Percentiles rank a stretch among this genome's conserved stretches.
Evolutionary conservation across 2,797 vertebrate species (phyloP).

Genomic region (Acanthurus leucopareius): DNA sequence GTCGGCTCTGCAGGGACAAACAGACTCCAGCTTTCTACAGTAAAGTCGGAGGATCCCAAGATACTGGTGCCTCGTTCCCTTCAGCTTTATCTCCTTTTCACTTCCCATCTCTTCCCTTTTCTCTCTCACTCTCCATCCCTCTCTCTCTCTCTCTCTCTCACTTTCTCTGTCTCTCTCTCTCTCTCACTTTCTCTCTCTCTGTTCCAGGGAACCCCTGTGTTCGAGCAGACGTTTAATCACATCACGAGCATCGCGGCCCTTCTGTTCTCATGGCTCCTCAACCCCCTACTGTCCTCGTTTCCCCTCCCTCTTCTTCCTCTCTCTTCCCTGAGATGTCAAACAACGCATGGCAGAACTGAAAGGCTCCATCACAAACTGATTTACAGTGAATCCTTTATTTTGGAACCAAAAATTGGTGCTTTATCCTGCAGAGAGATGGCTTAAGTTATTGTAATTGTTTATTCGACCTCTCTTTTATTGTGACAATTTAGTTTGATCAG

Average conservation of each 20-base stretch:
- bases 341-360: not conserved
- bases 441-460: not conserved
- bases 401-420: not conserved
- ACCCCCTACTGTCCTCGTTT: constrained; percentile 32
- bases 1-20: not conserved
- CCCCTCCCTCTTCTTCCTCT: constrained; percentile 13
- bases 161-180: constrained; percentile 9
- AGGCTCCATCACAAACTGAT: not conserved
- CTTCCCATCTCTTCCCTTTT: too few species aligned
- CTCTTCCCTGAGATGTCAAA: constrained; percentile 28
- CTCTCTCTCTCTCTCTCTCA: constrained; percentile 20
- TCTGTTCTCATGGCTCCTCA: constrained; percentile 54
- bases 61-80: constrained; percentile 23
- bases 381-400: not conserved
- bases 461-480: too few species aligned
- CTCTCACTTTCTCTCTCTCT: constrained; percentile 25
- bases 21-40: constrained; percentile 9
- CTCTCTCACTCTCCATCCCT: constrained; percentile 30
- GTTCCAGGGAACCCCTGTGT: constrained; percentile 67
- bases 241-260: constrained; percentile 54
- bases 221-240: constrained; percentile 73
- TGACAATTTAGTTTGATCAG: too few species aligned
- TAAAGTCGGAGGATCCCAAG: constrained; percentile 45
- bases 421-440: not conserved
- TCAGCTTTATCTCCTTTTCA: constrained; percentile 42